phyloP scores from a whole-genome alignment of 92 coral and sea anemone species.

The Epizoanthus ramosus region DNA sequence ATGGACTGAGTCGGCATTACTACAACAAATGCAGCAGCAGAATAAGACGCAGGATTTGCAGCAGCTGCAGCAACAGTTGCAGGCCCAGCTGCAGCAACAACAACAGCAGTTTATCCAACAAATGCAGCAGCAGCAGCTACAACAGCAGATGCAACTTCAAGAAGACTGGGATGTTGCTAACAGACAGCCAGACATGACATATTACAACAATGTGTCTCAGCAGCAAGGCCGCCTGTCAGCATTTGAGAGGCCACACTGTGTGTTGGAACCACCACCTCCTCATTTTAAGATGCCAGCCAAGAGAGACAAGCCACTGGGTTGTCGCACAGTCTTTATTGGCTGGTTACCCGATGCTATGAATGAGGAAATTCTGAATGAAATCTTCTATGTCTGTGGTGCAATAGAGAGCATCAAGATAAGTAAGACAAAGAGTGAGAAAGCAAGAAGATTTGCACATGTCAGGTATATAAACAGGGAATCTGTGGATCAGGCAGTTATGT shows the following conservation, averaged over 20 bases:
- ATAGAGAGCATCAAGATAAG: constrained; percentile 59
- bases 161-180: constrained; percentile 30
- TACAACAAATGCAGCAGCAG: constrained; percentile 9
- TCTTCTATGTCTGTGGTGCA: constrained; percentile 72
- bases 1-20: constrained; percentile 4
- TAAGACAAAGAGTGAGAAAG: constrained; percentile 40
- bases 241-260: constrained; percentile 53
- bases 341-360: constrained; percentile 68
- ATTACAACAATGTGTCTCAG: constrained; percentile 25
- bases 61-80: constrained; percentile 30
- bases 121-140: constrained; percentile 35
- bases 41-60: constrained; percentile 10
- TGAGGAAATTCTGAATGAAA: constrained; percentile 65
- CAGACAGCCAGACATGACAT: not conserved
- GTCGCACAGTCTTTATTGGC: constrained; percentile 70
- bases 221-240: constrained; percentile 41
- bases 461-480: constrained; percentile 56
- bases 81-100: constrained; percentile 39
- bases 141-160: constrained; percentile 31
- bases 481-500: constrained; percentile 72
- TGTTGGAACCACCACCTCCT: constrained; percentile 71
- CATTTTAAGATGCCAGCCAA: constrained; percentile 47
- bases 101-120: constrained; percentile 37
- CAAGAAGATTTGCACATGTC: constrained; percentile 63
- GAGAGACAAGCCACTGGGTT: constrained; percentile 71